Conservation (phyloP, 1,140 invertebrate species). For the Patella vulgata region DNA sequence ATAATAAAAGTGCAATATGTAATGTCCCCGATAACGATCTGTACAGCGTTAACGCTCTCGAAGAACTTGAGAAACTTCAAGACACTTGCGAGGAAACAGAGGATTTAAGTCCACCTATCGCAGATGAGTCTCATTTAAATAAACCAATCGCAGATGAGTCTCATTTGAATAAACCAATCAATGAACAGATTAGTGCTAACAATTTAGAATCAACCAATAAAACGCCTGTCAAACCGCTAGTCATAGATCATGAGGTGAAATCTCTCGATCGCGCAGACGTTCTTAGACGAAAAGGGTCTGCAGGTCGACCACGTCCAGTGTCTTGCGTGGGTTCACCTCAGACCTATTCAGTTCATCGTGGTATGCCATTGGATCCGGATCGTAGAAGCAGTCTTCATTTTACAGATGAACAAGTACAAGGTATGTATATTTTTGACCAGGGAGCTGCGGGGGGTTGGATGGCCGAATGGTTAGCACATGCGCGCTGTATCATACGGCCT, state of each 20-base stretch:
- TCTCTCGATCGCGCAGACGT: no score
- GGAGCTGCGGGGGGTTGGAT: no score
- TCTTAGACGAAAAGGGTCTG: slow-evolving; percentile 18
- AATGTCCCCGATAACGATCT: slow-evolving; percentile 41
- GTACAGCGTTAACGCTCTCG: slow-evolving; percentile 62
- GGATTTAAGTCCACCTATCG: neutral
- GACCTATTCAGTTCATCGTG: slow-evolving; percentile 20
- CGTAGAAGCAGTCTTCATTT: slow-evolving; percentile 38
- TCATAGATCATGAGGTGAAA: no score
- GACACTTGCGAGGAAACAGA: slow-evolving; percentile 44
- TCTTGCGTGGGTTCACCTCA: slow-evolving; percentile 49
- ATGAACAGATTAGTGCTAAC: no score
- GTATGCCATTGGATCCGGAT: slow-evolving; percentile 40
- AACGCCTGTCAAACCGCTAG: no score
- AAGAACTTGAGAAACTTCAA: slow-evolving; percentile 58
- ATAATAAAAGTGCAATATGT: no score
- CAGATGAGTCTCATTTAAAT: no score
- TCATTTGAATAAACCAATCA: no score
- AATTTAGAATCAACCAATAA: no score
- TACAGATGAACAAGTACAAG: slow-evolving; percentile 47
- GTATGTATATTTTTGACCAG: slow-evolving; percentile 15
- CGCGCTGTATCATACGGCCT: no score
- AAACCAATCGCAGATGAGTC: no score
- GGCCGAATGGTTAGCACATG: no score
- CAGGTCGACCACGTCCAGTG: slow-evolving; percentile 38